Evolutionary conservation across 1,140 invertebrate species (phyloP), one percentile per base, ranked within the genome.

Genomic region (Littorina saxatilis): DNA sequence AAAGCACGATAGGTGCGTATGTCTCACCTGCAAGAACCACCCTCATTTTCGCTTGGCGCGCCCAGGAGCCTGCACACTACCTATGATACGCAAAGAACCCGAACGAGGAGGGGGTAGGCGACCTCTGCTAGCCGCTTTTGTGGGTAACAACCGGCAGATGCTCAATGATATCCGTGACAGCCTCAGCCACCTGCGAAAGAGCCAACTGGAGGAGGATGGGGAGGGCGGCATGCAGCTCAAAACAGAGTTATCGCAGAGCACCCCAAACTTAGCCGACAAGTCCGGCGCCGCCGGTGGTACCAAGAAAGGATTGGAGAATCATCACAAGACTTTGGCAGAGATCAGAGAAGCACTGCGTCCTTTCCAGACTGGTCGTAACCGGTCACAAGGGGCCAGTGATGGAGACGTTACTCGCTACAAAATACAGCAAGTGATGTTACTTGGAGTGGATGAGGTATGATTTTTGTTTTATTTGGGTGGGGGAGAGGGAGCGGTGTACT

Each of bases 241-340:
- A 40, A 79, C 73, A 0, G 88, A 89, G 58, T 63, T 87, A 29
- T 88, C 84, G 0, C 85, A 89, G 70, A 88, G 86, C 70, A 88
- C 88, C n/a, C 88, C 88, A 17, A 88, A 89, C 73, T 80, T 90
- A 29, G 32, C 81, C 50, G 87, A 87, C 70, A 86, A 86, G 75
- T 78, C 79, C 47, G 75, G 78, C 55, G 82, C 82, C n/a, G 47
- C 40, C 61, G 23, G 17, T n/a, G 76, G 76, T n/a, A 40, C 77
- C 58, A 72, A 66, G 79, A 79, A 55, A 80, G 79, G 40, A 63
- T 80, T 52, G 32, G 76, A 78, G 9, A 97, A 97, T 92, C 95
- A 96, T 92, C 96, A 96, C 91, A 96, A 97, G 93, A 96, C 96
- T 87, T 94, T 98, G 92, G 96, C 96, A 92, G 95, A 96, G 92